phyloP scores from a whole-genome alignment of 1,140 invertebrate species.

The Hylaeus volcanicus region DNA sequence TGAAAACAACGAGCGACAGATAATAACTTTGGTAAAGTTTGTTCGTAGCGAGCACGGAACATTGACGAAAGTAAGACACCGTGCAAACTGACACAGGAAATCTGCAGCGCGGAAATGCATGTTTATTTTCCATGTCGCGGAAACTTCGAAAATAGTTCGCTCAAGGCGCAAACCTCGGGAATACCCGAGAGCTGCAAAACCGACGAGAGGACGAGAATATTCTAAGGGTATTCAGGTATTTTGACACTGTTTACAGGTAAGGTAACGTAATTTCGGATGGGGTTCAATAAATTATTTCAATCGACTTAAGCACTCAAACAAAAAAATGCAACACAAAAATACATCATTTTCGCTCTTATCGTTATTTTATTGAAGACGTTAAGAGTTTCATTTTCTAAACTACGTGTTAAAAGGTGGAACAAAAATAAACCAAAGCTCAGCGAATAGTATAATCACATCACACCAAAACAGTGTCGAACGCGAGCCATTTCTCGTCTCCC shows the following conservation, averaged over 20 bases:
- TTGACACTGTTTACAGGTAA: not conserved
- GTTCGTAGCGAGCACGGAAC: not conserved
- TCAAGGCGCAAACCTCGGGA: too few species aligned
- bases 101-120: conserved; percentile 5
- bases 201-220: not conserved
- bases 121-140: conserved; percentile 22
- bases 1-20: not conserved
- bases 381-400: too few species aligned
- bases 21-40: conserved; percentile 30
- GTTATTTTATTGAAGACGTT: too few species aligned
- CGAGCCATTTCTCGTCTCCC: too few species aligned
- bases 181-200: not conserved
- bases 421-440: too few species aligned
- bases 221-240: conserved; percentile 17
- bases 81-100: conserved; percentile 3
- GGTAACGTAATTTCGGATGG: not conserved
- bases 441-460: too few species aligned
- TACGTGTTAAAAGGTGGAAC: too few species aligned
- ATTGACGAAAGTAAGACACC: conserved; percentile 20
- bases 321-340: too few species aligned
- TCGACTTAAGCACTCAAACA: too few species aligned
- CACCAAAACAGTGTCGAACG: too few species aligned
- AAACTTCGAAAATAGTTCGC: conserved; percentile 29
- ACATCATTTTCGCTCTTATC: too few species aligned
- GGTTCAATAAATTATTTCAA: not conserved